These are phyloP conservation scores for Chascanopsetta lugubris DNA, from an alignment of 2,113 vertebrate genomes.

Conservation along the genomic window DNA sequence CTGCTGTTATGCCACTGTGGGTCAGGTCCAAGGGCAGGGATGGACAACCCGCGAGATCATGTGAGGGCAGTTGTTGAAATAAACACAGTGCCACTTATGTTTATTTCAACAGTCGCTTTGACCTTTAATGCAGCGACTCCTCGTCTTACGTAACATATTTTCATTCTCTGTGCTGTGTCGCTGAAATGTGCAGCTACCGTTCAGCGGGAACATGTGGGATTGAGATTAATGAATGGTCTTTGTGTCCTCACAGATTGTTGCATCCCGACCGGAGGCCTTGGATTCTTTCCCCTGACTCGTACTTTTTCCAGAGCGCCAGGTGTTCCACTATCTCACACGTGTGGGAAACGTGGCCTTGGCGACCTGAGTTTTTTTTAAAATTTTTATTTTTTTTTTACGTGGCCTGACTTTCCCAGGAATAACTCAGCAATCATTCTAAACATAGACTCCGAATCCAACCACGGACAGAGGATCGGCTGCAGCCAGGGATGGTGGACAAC, in stretches of 20 bases:
- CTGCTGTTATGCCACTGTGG: neutral
- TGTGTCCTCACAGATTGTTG: slow-evolving; percentile 32
- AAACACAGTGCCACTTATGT: neutral
- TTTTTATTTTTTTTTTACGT: no score
- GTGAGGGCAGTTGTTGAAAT: neutral
- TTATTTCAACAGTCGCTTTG: no score
- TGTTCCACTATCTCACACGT: slow-evolving; percentile 39
- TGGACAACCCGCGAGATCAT: neutral
- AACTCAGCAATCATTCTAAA: slow-evolving; percentile 29
- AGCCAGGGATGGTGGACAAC: slow-evolving; percentile 92
- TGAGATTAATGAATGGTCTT: slow-evolving; percentile 15
- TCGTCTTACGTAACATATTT: neutral
- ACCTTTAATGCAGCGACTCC: neutral
- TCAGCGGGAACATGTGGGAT: slow-evolving; percentile 2
- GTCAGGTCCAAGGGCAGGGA: neutral
- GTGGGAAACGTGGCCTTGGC: slow-evolving; percentile 34
- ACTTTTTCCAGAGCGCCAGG: slow-evolving; percentile 32
- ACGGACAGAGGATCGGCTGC: slow-evolving; percentile 29
- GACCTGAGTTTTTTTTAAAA: slow-evolving; percentile 48
- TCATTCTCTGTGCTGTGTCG: neutral
- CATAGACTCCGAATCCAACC: slow-evolving; percentile 19
- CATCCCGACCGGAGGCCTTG: slow-evolving; percentile 49
- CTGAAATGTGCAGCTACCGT: neutral
- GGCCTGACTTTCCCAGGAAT: slow-evolving; percentile 39
- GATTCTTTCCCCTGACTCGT: slow-evolving; percentile 15